Evolutionary conservation across 2,888 invertebrate genomes (phyloP).

Genomic region (Sisyra terminalis): DNA sequence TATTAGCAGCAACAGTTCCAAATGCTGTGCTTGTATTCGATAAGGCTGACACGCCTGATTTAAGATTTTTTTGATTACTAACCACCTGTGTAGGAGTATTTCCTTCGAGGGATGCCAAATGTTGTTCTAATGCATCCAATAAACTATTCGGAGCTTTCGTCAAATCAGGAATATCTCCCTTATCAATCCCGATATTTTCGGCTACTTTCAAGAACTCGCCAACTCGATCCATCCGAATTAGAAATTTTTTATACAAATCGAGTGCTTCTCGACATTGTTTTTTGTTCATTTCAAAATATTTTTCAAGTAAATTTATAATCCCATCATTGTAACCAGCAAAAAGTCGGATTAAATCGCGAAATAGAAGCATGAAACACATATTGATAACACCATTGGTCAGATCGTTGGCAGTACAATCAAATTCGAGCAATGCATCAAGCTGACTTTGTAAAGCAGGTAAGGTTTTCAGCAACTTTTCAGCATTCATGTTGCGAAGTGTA

Average conservation of each 20-base stretch:
- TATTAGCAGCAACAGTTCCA: slow-evolving; percentile 64
- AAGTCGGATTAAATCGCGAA: slow-evolving; percentile 92
- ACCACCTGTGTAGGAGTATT: slow-evolving; percentile 77
- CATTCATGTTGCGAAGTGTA: slow-evolving; percentile 90
- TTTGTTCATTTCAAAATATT: slow-evolving; percentile 99
- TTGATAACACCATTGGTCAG: slow-evolving; percentile 90
- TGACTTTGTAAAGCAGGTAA: slow-evolving; percentile 93
- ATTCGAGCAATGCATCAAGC: slow-evolving; percentile 90
- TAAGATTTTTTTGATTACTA: slow-evolving; percentile 77
- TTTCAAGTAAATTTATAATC: slow-evolving; percentile 95
- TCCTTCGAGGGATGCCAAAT: slow-evolving; percentile 87
- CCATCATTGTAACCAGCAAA: slow-evolving; percentile 99
- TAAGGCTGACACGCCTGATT: slow-evolving; percentile 74
- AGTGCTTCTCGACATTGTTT: slow-evolving; percentile 97
- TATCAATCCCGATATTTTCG: slow-evolving; percentile 91
- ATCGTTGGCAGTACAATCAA: slow-evolving; percentile 95
- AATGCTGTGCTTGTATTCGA: slow-evolving; percentile 81
- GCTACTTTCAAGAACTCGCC: slow-evolving; percentile 91
- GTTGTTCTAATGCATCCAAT: slow-evolving; percentile 92
- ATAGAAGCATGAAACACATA: slow-evolving; percentile 97
- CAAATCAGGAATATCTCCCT: slow-evolving; percentile 96
- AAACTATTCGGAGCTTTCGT: slow-evolving; percentile 97
- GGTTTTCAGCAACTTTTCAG: slow-evolving; percentile 94
- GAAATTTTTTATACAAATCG: slow-evolving; percentile 97
- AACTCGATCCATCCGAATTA: slow-evolving; percentile 97